Percentiles rank a stretch among this genome's conserved stretches.
Conservation (phyloP, 2,888 invertebrate species). For the Tigriopus californicus region DNA sequence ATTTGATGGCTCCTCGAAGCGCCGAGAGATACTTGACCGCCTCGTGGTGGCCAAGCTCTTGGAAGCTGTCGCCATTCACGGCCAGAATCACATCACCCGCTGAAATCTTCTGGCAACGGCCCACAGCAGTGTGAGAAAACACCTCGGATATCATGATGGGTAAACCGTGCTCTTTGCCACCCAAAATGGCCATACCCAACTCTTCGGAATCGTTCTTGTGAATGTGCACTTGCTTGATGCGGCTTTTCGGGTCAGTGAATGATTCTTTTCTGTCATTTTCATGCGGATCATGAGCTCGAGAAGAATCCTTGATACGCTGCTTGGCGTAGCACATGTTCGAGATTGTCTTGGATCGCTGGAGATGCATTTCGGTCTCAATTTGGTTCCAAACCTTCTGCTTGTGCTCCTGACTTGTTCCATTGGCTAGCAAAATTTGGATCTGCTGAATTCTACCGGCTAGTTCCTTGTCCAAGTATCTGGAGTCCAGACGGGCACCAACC, state of each 20-base stretch:
- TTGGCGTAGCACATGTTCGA: slow-evolving; percentile 21
- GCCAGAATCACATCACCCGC: slow-evolving; percentile 16
- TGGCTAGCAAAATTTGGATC: slow-evolving; percentile 55
- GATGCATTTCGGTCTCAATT: slow-evolving; percentile 64
- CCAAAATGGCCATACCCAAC: slow-evolving; percentile 65
- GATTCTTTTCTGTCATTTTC: slow-evolving; percentile 3
- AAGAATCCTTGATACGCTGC: slow-evolving; percentile 6
- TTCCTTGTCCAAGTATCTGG: slow-evolving; percentile 69
- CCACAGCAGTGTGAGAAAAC: slow-evolving; percentile 54
- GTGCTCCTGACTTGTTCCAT: slow-evolving; percentile 56
- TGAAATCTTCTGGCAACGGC: slow-evolving; percentile 27
- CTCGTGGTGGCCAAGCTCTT: slow-evolving; percentile 50
- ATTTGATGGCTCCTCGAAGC: slow-evolving; percentile 51
- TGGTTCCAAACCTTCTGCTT: slow-evolving; percentile 56
- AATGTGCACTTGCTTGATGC: slow-evolving; percentile 43
- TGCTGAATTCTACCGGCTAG: slow-evolving; percentile 62
- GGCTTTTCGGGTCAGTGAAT: slow-evolving; percentile 27
- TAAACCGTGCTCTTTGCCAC: slow-evolving; percentile 66
- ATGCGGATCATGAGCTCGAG: background rate
- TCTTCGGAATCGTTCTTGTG: slow-evolving; percentile 54
- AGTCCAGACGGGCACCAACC: slow-evolving; percentile 61
- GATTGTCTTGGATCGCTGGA: slow-evolving; percentile 66
- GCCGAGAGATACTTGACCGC: slow-evolving; percentile 58
- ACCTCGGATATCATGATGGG: slow-evolving; percentile 68
- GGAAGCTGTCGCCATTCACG: slow-evolving; percentile 17